Evolutionary conservation across 2,797 vertebrate genomes (phyloP).

Genomic region (Xenentodon cancila): DNA sequence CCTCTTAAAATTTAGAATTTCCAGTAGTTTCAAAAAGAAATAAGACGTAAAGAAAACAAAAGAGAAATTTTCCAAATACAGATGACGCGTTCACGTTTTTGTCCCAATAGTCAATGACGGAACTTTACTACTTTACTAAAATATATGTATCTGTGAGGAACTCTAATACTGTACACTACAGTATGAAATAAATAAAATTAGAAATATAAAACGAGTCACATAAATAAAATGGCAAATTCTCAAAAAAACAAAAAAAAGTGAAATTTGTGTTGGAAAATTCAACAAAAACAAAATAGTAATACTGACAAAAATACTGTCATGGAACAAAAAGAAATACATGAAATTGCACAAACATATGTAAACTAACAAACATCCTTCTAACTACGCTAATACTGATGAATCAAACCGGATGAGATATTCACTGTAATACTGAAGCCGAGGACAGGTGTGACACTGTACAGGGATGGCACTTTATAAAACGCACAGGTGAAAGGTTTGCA

Average conservation of each 20-base stretch:
- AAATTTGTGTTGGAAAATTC: conserved; percentile 58
- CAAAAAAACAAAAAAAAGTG: conserved; percentile 94
- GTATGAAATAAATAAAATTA: conserved; percentile 99
- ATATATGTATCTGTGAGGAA: conserved; percentile 99
- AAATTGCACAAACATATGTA: conserved; percentile 99
- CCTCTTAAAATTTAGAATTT: conserved; percentile 96
- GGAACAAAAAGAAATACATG: conserved; percentile 75
- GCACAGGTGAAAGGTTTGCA: conserved; percentile 95
- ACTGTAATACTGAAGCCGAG: conserved; percentile 84
- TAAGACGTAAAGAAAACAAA: conserved; percentile 77
- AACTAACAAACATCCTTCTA: conserved; percentile 95
- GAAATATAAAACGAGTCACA: conserved; percentile 99
- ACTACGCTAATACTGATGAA: conserved; percentile 94
- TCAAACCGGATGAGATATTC: conserved; percentile 85
- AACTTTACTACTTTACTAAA: conserved; percentile 99
- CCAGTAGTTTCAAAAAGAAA: conserved; percentile 89
- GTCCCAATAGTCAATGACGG: conserved; percentile 95
- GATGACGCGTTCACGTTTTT: conserved; percentile 93
- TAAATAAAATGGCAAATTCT: conserved; percentile 97
- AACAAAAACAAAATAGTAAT: conserved; percentile 8
- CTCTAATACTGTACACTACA: conserved; percentile 99
- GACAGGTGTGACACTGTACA: conserved; percentile 89
- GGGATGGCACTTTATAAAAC: conserved; percentile 85
- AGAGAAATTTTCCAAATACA: conserved; percentile 93
- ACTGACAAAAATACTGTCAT: conserved; percentile 74